Evolutionary conservation across 2,888 invertebrate genomes (phyloP).

Genomic region (Epinotia nisella): DNA sequence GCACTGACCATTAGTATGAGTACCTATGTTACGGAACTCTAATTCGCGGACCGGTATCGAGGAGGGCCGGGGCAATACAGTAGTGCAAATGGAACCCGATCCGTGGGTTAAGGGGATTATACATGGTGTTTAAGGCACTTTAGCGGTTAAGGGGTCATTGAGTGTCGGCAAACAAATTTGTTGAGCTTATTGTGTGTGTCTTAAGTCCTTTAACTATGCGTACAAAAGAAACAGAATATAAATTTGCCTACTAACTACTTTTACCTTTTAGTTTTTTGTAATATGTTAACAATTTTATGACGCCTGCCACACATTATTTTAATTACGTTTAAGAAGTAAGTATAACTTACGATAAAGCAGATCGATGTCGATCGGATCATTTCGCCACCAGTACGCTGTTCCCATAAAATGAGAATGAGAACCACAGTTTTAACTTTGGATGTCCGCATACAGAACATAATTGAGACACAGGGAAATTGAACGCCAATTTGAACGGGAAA

Average conservation of each 20-base stretch:
- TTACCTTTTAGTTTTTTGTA: too few species aligned
- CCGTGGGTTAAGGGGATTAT: conserved; percentile 65
- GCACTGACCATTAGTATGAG: neutral
- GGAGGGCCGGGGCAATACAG: conserved; percentile 65
- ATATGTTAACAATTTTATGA: too few species aligned
- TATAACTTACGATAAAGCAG: too few species aligned
- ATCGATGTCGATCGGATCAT: too few species aligned
- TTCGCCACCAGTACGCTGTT: too few species aligned
- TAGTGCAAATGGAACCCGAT: conserved; percentile 77
- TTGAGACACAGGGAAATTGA: neutral
- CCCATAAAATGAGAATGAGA: too few species aligned
- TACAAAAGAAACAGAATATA: too few species aligned
- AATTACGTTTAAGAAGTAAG: too few species aligned
- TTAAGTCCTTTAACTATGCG: neutral
- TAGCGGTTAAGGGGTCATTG: conserved; percentile 35
- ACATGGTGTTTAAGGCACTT: conserved; percentile 54
- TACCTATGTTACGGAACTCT: conserved; percentile 26
- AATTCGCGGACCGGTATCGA: conserved; percentile 53
- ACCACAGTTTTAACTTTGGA: neutral
- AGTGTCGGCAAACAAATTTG: conserved; percentile 33
- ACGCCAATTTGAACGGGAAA: neutral
- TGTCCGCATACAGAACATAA: neutral
- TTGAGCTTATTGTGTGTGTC: conserved; percentile 9
- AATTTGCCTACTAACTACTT: too few species aligned
- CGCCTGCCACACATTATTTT: too few species aligned